Evolutionary conservation across 2,113 vertebrate species (phyloP), one percentile per base, ranked within the genome.

Genomic region (Engraulis encrasicolus): DNA sequence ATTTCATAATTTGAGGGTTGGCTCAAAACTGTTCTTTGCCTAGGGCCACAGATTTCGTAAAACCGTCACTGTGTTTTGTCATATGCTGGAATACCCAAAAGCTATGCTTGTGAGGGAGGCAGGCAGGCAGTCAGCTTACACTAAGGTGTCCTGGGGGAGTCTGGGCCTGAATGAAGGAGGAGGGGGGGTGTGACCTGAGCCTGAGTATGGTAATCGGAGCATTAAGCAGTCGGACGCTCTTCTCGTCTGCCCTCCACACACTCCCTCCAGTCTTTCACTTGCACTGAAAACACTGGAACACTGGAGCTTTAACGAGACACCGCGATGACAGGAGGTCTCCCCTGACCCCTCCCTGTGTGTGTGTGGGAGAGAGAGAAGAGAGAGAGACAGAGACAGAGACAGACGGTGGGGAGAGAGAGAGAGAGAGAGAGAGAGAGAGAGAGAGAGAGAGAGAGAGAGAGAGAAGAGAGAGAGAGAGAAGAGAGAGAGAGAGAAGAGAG

Each of bases 151-250:
- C 66, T 34, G 27, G 66, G 5, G 27, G 12, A 34, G 66, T 15
- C 14, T 0, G 27, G 31, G 15, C 17, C 27, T 17, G 66, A 74
- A 74, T 34, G 66, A 34, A 19, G 27, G 81, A 81, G 66, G 87
- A 81, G n/a, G n/a, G n/a, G n/a, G n/a, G n/a, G n/a, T n/a, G n/a
- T 90, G 90, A 94, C 90, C 90, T 89, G 86, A 90, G 90, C 85
- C 81, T 45, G 4, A 34, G 82, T 89, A 88, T 89, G 89, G 88
- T 92, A 93, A 94, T 92, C 90, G 84, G 85, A 89, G 89, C 87
- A 89, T 93, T 93, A 93, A 90, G 91, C 83, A 85, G 90, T 82
- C n/a, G n/a, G n/a, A n/a, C 66, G 34, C 90, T 91, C 91, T 89
- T 93, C 93, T 94, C 90, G 92, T 93, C 92, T 54, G 45, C 12